A percentile compares a stretch with the other conserved stretches of the same genome.
Conservation (phyloP, 1,140 invertebrate species). For the Copidosoma floridanum region DNA sequence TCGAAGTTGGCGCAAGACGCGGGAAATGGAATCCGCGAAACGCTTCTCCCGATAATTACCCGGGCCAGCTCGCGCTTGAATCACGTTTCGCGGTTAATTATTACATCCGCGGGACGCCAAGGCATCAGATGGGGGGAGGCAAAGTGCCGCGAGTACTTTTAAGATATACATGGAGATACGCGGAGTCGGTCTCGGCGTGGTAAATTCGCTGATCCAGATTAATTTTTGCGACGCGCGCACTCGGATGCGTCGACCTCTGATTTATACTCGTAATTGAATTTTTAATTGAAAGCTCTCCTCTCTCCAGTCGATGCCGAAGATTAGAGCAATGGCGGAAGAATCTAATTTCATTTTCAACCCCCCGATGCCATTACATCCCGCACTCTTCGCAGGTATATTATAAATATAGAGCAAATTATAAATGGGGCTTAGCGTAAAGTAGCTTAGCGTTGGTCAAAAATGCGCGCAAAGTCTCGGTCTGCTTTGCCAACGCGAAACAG, state of each 20-base stretch:
- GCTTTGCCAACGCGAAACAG: too few relatives aligned
- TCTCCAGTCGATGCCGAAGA: slow-evolving; percentile 1
- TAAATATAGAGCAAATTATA: too few relatives aligned
- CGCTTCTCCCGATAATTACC: slow-evolving; percentile 3
- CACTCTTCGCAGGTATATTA: too few relatives aligned
- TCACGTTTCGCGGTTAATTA: slow-evolving; percentile 36
- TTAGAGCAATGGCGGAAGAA: slow-evolving; percentile 11
- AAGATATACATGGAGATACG: slow-evolving; percentile 30
- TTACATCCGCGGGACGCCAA: slow-evolving; percentile 37
- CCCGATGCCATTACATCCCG: too few relatives aligned
- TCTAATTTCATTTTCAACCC: too few relatives aligned
- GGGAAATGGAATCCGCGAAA: not conserved
- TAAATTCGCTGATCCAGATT: slow-evolving; percentile 27
- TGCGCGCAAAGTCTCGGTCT: too few relatives aligned
- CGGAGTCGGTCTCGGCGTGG: too few relatives aligned
- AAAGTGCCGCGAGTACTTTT: slow-evolving; percentile 33
- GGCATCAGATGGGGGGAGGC: slow-evolving; percentile 34
- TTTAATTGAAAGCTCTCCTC: slow-evolving; percentile 28
- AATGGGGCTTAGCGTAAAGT: too few relatives aligned
- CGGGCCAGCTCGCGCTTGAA: not conserved
- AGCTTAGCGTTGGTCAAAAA: too few relatives aligned
- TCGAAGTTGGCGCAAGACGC: not conserved
- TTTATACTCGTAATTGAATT: slow-evolving; percentile 31
- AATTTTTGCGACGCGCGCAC: too few relatives aligned
- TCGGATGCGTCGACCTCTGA: slow-evolving; percentile 12